Evolutionary conservation across 2,888 invertebrate species (phyloP).

Genomic region (Ceraclea dissimilis): DNA sequence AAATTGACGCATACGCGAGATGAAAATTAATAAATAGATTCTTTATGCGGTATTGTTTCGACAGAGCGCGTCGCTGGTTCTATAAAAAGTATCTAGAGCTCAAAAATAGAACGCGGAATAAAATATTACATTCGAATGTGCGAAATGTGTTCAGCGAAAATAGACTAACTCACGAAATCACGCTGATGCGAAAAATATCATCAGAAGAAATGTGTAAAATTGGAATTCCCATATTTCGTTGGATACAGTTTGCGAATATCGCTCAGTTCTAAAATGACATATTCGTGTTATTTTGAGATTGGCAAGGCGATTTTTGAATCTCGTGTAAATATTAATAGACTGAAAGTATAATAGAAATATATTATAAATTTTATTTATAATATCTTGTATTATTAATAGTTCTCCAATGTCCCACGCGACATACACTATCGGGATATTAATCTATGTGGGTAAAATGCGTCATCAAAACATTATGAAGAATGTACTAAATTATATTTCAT

Average conservation of each 20-base stretch:
- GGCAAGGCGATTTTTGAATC: background rate
- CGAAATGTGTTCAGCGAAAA: background rate
- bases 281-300: conserved; percentile 2
- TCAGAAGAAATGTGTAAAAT: too few relatives aligned
- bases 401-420: background rate
- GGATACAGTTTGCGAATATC: background rate
- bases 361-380: background rate
- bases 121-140: background rate
- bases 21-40: background rate
- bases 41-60: background rate
- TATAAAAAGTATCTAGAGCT: background rate
- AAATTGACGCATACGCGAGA: too few relatives aligned
- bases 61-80: background rate
- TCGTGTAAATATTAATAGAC: background rate
- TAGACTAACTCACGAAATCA: background rate
- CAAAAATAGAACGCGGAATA: background rate
- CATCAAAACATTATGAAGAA: background rate
- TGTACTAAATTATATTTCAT: background rate
- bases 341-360: background rate
- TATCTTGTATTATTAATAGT: background rate
- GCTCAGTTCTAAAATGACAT: background rate
- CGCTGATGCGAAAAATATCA: too few relatives aligned
- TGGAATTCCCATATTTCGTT: too few relatives aligned
- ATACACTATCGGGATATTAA: background rate
- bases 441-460: background rate